Percentiles rank a stretch among this genome's conserved stretches.
phyloP scores from a whole-genome alignment of 2,113 vertebrate species.

The Gila orcuttii region DNA sequence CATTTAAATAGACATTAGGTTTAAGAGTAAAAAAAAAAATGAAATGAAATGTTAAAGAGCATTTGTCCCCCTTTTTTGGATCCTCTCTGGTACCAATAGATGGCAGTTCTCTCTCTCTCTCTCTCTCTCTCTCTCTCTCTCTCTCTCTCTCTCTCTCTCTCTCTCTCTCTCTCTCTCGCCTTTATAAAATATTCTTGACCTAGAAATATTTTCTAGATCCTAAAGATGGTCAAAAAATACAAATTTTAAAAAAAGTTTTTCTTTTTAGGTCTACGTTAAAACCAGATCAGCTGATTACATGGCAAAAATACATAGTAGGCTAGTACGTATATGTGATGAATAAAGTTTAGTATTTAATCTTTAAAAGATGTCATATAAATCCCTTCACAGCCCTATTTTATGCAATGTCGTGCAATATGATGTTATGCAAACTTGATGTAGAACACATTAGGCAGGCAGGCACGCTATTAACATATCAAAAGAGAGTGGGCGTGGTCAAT shows the following conservation, averaged over 20 bases:
- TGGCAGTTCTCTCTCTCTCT: constrained; percentile 20
- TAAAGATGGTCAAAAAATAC: neutral
- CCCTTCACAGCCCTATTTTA: neutral
- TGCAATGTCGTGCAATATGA: neutral
- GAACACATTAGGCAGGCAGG: neutral
- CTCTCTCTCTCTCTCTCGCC: neutral
- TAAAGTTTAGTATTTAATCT: neutral
- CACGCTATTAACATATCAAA: neutral
- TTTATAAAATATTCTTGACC: no score
- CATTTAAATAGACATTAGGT: neutral
- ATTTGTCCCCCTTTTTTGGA: no score
- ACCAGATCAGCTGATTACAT: neutral
- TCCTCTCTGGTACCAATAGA: constrained; percentile 19
- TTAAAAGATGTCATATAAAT: neutral
- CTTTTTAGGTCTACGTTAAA: neutral
- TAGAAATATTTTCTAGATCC: no score
- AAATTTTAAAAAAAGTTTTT: neutral
- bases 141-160: neutral
- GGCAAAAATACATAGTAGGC: neutral
- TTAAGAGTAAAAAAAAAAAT: no score
- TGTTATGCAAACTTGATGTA: neutral
- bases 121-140: neutral
- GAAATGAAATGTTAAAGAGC: no score
- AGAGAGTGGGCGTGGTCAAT: neutral
- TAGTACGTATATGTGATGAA: neutral